Conservation (phyloP, 2,888 invertebrate species). For the Tetramorium bicarinatum region DNA sequence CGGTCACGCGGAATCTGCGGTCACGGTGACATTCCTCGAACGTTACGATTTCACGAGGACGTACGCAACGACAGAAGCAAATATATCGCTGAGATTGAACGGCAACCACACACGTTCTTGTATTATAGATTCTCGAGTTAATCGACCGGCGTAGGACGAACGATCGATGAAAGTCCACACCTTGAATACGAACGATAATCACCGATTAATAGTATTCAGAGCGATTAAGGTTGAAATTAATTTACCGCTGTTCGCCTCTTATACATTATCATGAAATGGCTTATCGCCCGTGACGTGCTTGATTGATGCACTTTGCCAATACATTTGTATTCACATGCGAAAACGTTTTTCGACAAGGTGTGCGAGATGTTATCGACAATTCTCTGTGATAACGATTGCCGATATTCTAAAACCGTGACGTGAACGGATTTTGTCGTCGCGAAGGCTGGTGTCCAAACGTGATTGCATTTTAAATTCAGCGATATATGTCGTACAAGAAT, state of each 20-base stretch:
- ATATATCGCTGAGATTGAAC: background rate
- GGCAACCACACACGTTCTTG: background rate
- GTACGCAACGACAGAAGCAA: background rate
- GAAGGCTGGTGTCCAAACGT: background rate
- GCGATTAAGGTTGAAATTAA: background rate
- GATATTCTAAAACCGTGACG: constrained; percentile 8
- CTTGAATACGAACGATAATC: background rate
- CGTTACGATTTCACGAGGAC: background rate
- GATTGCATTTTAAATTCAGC: background rate
- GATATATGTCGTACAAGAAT: background rate
- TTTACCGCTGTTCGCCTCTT: background rate
- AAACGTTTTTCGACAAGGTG: background rate
- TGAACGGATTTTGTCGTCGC: background rate
- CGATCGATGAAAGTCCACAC: background rate
- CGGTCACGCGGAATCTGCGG: background rate
- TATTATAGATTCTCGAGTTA: background rate
- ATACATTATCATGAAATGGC: constrained; percentile 45
- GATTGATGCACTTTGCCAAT: background rate
- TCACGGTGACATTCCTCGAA: background rate
- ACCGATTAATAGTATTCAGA: background rate
- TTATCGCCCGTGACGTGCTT: background rate
- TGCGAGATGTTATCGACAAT: background rate
- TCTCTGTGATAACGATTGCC: background rate
- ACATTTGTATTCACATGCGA: background rate
- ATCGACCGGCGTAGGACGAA: background rate